Conservation (phyloP, 2,888 invertebrate species). For the Punctoribates punctum region DNA sequence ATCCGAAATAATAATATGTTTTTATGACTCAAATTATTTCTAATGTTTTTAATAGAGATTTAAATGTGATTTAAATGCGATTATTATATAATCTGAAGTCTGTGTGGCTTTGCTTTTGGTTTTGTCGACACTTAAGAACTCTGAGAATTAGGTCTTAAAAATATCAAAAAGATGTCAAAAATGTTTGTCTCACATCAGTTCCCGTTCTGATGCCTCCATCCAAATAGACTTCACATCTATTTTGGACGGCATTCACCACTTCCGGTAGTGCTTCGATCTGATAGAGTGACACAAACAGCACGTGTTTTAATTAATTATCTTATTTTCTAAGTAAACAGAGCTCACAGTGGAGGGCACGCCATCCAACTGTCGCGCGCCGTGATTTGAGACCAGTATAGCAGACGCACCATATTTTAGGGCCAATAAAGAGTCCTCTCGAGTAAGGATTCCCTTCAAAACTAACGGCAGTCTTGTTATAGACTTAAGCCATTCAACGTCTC, state of each 20-base stretch:
- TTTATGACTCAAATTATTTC: background rate
- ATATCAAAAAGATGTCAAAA: background rate
- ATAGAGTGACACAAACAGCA: background rate
- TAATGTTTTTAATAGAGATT: constrained; percentile 2
- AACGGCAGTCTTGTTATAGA: constrained; percentile 72
- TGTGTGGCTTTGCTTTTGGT: background rate
- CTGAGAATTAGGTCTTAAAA: background rate
- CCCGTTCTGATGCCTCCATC: constrained; percentile 83
- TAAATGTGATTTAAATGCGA: background rate
- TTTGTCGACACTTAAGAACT: background rate
- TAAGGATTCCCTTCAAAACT: constrained; percentile 78
- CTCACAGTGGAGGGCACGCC: constrained; percentile 73
- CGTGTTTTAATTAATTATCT: constrained; percentile 18
- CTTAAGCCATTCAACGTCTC: constrained; percentile 80
- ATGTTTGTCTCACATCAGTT: constrained; percentile 63
- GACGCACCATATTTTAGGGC: constrained; percentile 70
- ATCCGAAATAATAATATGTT: background rate
- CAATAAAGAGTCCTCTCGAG: constrained; percentile 75
- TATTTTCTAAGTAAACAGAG: constrained; percentile 8
- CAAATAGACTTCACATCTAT: constrained; percentile 73
- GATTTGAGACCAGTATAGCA: constrained; percentile 86
- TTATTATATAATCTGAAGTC: background rate
- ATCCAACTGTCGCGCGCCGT: constrained; percentile 86
- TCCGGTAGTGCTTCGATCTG: constrained; percentile 62
- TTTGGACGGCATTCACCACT: constrained; percentile 65